Conservation (phyloP, 1,140 invertebrate species). For the Oedothorax gibbosus region DNA sequence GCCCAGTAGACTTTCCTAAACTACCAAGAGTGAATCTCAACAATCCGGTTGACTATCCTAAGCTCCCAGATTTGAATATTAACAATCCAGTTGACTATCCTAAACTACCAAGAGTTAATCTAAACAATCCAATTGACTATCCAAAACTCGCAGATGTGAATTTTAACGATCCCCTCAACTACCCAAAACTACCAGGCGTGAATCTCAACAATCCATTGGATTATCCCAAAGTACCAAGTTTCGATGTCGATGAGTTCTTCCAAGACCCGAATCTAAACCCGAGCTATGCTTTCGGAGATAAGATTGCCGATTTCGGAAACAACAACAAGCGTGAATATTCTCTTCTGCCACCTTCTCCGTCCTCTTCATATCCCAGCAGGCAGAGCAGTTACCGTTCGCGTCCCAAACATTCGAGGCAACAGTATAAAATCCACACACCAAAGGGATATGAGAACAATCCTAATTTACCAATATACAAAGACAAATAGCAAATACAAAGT, state of each 20-base stretch:
- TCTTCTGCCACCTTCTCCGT: background rate
- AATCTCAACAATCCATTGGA: background rate
- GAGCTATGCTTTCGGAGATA: slow-evolving; percentile 29
- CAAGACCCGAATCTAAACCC: slow-evolving; percentile 10
- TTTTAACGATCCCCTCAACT: background rate
- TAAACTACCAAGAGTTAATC: background rate
- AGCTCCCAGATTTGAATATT: no score
- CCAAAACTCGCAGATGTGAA: background rate
- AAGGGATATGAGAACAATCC: slow-evolving; percentile 36
- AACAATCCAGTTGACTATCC: no score
- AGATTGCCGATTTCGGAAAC: slow-evolving; percentile 9
- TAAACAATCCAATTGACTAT: background rate
- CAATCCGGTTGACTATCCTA: no score
- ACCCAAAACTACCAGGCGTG: background rate
- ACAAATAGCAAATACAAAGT: slow-evolving; percentile 34
- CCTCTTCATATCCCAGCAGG: slow-evolving; percentile 28
- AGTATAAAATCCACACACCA: slow-evolving; percentile 41
- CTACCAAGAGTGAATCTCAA: background rate
- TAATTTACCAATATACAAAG: slow-evolving; percentile 40
- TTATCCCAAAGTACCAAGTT: background rate
- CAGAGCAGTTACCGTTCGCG: background rate
- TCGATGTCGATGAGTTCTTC: slow-evolving; percentile 10
- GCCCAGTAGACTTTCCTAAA: no score
- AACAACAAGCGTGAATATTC: background rate
- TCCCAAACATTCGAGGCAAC: background rate